phyloP scores from a whole-genome alignment of 2,113 vertebrate genomes.

The Naja naja region DNA sequence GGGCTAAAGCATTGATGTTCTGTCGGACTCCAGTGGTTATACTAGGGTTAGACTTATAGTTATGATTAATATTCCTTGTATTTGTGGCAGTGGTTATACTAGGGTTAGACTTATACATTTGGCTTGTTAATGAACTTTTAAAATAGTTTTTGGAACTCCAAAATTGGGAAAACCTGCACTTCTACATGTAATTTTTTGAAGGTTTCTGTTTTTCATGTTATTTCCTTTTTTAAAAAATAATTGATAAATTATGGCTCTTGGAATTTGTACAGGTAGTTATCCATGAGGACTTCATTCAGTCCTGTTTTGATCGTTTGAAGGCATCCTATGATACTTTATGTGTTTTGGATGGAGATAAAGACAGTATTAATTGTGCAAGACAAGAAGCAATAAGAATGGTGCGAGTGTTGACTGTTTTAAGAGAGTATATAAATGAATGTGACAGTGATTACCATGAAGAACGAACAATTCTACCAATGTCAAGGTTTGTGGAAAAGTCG shows the following conservation, averaged over 20 bases:
- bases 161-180: not conserved
- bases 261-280: constrained; percentile 87
- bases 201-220: not conserved
- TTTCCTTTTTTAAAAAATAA: not conserved
- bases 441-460: constrained; percentile 99
- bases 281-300: constrained; percentile 99
- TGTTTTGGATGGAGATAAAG: constrained; percentile 98
- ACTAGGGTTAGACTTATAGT: no score
- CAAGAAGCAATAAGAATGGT: constrained; percentile 99
- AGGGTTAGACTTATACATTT: not conserved
- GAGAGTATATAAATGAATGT: constrained; percentile 98
- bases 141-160: not conserved
- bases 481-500: constrained; percentile 78
- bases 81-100: not conserved
- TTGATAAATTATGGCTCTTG: constrained; percentile 32
- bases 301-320: constrained; percentile 98
- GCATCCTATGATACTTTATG: constrained; percentile 96
- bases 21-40: not conserved
- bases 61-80: not conserved
- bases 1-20: not conserved
- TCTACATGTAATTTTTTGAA: not conserved
- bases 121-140: not conserved
- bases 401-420: constrained; percentile 93
- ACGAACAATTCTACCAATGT: constrained; percentile 98
- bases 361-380: constrained; percentile 97